phyloP scores from a whole-genome alignment of 2,113 vertebrate species.

The Buteo buteo region DNA sequence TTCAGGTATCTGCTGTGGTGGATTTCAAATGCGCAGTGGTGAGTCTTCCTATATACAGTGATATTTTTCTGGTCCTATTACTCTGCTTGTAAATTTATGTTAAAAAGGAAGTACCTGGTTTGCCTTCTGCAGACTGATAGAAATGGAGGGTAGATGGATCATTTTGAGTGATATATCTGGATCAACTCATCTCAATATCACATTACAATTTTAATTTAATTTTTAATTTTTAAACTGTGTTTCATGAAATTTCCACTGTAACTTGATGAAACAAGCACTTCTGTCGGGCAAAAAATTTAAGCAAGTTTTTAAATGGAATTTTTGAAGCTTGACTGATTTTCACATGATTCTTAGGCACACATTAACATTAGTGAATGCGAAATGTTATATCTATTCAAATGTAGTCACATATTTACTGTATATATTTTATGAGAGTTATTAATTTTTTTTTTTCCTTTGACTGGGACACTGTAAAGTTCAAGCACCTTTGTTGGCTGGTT shows the following conservation, averaged over 20 bases:
- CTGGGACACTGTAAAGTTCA: background rate
- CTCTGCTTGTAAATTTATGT: background rate
- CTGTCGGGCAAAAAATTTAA: background rate
- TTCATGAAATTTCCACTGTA: background rate
- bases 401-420: background rate
- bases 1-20: background rate
- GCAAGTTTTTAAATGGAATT: background rate
- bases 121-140: background rate
- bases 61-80: background rate
- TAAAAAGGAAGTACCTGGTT: background rate
- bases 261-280: background rate
- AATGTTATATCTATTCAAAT: background rate
- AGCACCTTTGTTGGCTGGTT: background rate
- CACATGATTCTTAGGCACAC: background rate
- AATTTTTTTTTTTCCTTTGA: background rate
- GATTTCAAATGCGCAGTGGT: background rate
- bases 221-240: background rate
- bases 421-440: background rate
- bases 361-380: background rate
- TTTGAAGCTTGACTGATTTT: background rate
- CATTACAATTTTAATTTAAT: background rate
- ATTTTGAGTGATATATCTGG: background rate
- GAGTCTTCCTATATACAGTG: background rate
- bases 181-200: background rate
- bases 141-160: background rate